Evolutionary conservation across 1,140 invertebrate species (phyloP).

Genomic region (Pseudomyrmex sp.): DNA sequence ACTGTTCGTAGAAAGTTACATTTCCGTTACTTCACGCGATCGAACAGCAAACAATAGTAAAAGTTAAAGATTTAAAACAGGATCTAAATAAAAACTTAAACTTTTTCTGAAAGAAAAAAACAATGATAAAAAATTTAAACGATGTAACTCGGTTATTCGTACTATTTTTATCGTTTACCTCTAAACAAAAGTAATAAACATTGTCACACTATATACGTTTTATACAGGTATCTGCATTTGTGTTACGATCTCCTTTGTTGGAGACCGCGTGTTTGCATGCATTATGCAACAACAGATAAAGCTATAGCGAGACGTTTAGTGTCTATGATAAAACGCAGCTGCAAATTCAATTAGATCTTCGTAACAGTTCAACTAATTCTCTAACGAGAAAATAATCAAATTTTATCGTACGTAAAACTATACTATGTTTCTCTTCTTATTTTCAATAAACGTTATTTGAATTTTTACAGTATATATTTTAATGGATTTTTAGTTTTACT

Average conservation of each 20-base stretch:
- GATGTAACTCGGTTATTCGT: neutral
- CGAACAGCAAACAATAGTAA: too few species aligned
- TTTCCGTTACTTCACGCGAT: neutral
- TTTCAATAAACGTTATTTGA: neutral
- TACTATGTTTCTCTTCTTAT: too few species aligned
- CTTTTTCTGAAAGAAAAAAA: neutral
- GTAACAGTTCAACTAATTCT: neutral
- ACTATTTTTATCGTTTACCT: neutral
- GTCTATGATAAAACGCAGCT: constrained; percentile 1
- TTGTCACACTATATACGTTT: neutral
- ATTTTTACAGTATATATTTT: neutral
- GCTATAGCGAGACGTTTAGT: constrained; percentile 46
- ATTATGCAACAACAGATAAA: constrained; percentile 60
- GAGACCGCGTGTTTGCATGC: neutral
- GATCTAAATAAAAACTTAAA: too few species aligned
- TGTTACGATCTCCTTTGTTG: neutral
- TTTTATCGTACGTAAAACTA: neutral
- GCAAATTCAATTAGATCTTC: constrained; percentile 66
- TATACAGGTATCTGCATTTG: constrained; percentile 6
- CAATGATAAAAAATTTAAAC: neutral
- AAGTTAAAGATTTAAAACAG: neutral
- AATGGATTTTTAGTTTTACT: too few species aligned
- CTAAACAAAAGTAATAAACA: neutral
- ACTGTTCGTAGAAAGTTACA: constrained; percentile 11
- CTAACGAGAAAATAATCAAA: neutral